A percentile compares a stretch with the other conserved stretches of the same genome.
Evolutionary conservation across 2,797 vertebrate species (phyloP).

Genomic region (Rhinogobio ventralis): DNA sequence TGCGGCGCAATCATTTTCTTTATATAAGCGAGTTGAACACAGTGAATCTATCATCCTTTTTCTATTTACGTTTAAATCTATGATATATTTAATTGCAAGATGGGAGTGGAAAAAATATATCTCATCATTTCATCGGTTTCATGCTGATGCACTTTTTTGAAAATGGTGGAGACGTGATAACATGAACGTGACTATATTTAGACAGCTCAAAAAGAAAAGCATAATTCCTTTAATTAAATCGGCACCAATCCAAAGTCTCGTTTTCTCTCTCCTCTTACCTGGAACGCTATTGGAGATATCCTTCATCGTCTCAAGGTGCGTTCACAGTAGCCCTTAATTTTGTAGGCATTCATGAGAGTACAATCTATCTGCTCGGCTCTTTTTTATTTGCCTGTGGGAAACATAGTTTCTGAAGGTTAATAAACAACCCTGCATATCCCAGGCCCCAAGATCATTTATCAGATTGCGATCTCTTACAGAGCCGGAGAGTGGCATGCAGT

Average conservation of each 20-base stretch:
- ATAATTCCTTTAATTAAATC: constrained; percentile 75
- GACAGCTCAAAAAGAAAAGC: constrained; percentile 68
- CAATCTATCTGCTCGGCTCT: constrained; percentile 69
- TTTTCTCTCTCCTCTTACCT: constrained; percentile 45
- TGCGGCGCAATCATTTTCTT: constrained; percentile 42
- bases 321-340: constrained; percentile 74
- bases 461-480: constrained; percentile 77
- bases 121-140: constrained; percentile 65
- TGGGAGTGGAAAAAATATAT: constrained; percentile 40
- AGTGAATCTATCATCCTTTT: constrained; percentile 54
- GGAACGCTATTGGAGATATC: constrained; percentile 60
- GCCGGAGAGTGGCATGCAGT: constrained; percentile 75
- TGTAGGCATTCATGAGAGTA: constrained; percentile 75
- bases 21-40: constrained; percentile 51
- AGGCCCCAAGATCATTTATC: constrained; percentile 77
- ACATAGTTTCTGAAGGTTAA: constrained; percentile 81
- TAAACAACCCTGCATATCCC: constrained; percentile 78
- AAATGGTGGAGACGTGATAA: constrained; percentile 59
- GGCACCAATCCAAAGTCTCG: constrained; percentile 59
- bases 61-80: constrained; percentile 54
- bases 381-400: constrained; percentile 72
- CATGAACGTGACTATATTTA: constrained; percentile 70
- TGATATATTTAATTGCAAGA: constrained; percentile 62
- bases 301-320: constrained; percentile 71
- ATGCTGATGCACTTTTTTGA: constrained; percentile 60